These are phyloP conservation scores for Mystacornis crossleyi DNA, from an alignment of 2,113 vertebrate genomes.

Conservation along the genomic window DNA sequence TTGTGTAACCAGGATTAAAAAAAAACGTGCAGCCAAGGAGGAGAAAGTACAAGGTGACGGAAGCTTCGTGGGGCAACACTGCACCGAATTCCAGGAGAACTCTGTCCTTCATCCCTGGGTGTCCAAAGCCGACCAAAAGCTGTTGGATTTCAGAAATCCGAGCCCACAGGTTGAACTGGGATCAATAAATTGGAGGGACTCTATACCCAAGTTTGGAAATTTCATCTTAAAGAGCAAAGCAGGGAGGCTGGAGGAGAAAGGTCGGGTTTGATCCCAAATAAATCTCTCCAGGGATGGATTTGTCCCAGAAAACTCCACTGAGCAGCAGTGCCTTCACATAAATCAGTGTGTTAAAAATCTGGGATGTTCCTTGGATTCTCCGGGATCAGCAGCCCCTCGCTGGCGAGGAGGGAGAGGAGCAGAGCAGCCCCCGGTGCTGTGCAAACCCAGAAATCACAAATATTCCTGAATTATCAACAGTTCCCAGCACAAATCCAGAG, in stretches of 20 bases:
- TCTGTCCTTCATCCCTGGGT: rapidly evolving
- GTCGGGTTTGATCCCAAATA: background rate
- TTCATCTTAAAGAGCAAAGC: background rate
- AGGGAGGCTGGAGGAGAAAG: background rate
- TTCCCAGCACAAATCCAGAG: background rate
- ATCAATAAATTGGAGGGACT: background rate
- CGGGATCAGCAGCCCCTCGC: background rate
- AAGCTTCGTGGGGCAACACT: rapidly evolving
- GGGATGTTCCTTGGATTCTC: background rate
- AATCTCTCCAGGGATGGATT: background rate
- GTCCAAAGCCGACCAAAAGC: background rate
- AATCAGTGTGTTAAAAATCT: rapidly evolving
- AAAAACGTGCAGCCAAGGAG: background rate
- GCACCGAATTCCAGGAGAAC: background rate
- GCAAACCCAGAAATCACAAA: background rate
- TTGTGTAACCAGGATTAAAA: background rate
- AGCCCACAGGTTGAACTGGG: background rate
- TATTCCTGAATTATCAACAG: background rate
- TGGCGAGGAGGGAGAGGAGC: background rate
- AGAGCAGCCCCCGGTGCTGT: background rate
- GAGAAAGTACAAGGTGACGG: background rate
- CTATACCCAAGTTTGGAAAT: background rate
- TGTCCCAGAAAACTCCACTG: background rate
- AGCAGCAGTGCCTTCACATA: background rate
- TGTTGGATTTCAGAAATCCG: background rate